These are phyloP conservation scores for Polydrusus tereticollis DNA, from an alignment of 2,888 invertebrate species.

Conservation along the genomic window DNA sequence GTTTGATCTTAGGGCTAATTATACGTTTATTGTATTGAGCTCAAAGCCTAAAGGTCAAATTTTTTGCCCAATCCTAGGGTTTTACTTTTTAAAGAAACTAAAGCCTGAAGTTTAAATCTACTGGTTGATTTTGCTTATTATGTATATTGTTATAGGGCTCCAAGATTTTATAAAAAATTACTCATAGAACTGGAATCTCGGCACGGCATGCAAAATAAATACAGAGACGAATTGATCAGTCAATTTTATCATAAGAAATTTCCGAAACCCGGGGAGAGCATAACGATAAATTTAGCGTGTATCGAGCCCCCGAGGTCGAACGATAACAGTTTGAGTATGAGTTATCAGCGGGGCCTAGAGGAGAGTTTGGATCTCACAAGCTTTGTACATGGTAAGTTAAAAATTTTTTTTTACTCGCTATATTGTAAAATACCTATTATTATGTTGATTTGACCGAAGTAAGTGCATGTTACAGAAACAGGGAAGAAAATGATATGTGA, in stretches of 20 bases:
- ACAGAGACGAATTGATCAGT: conserved; percentile 75
- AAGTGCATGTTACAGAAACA: no score
- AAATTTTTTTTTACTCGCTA: no score
- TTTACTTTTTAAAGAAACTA: no score
- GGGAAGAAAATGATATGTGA: no score
- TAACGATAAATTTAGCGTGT: conserved; percentile 60
- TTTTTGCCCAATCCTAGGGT: no score
- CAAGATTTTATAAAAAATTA: conserved; percentile 62
- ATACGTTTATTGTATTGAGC: no score
- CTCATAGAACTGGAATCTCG: conserved; percentile 81
- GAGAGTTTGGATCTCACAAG: conserved; percentile 58
- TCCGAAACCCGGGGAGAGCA: conserved; percentile 75
- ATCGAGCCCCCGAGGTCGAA: conserved; percentile 50
- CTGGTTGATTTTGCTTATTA: no score
- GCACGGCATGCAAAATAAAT: conserved; percentile 79
- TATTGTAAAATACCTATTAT: no score
- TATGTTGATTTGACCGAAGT: no score
- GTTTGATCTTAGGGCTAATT: no score
- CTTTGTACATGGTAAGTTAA: conserved; percentile 57
- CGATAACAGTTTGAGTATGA: conserved; percentile 32
- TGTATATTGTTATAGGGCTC: conserved; percentile 40
- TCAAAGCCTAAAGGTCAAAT: no score
- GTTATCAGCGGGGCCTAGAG: conserved; percentile 48
- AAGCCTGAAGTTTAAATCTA: no score
- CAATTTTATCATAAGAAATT: conserved; percentile 79